phyloP scores from a whole-genome alignment of 2,888 invertebrate species.

The Margaritifera margaritifera region DNA sequence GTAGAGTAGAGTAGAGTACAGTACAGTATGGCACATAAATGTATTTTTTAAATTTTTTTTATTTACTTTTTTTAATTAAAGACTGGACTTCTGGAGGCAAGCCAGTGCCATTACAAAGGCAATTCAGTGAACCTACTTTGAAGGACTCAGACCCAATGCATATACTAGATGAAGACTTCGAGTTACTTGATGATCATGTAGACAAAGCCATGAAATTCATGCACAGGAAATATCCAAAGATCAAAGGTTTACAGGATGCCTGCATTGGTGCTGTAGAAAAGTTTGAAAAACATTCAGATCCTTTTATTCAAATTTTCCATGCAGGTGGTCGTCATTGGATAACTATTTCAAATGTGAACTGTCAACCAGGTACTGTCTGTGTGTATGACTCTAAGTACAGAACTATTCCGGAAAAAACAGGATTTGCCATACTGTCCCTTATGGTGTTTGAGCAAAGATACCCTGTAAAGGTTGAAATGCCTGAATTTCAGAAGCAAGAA shows the following conservation, averaged over 20 bases:
- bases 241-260: slow-evolving; percentile 34
- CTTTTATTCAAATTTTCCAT: slow-evolving; percentile 40
- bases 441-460: slow-evolving; percentile 4
- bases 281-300: slow-evolving; percentile 10
- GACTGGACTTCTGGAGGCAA: too few relatives aligned
- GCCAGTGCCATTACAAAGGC: too few relatives aligned
- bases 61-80: too few relatives aligned
- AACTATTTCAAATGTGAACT: slow-evolving; percentile 28
- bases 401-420: slow-evolving; percentile 9
- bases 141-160: background rate
- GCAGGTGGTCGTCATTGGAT: slow-evolving; percentile 38
- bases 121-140: too few relatives aligned
- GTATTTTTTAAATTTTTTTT: too few relatives aligned
- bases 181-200: slow-evolving; percentile 32
- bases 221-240: slow-evolving; percentile 15
- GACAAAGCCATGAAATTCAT: slow-evolving; percentile 35
- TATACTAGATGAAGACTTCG: slow-evolving; percentile 14
- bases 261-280: slow-evolving; percentile 22
- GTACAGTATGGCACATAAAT: too few relatives aligned
- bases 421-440: slow-evolving; percentile 9
- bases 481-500: slow-evolving; percentile 35
- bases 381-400: slow-evolving; percentile 41
- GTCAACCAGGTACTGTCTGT: slow-evolving; percentile 14
- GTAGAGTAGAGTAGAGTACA: too few relatives aligned
- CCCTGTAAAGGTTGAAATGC: slow-evolving; percentile 26